Base-by-base conservation (phyloP, 2,888 invertebrate genomes). In the Halictus ligatus region DNA sequence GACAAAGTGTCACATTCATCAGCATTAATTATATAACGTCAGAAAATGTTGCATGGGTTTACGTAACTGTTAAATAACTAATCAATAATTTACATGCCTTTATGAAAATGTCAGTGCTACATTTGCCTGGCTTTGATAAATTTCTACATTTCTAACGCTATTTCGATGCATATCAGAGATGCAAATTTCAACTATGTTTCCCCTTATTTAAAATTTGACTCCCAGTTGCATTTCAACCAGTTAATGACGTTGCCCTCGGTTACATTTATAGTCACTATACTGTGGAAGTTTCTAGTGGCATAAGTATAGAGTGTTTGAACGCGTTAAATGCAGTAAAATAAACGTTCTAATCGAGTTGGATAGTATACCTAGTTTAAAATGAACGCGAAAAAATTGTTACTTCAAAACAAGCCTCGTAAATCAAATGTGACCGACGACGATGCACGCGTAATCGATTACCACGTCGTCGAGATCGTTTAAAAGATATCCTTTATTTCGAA, bases 51-150 rank as follows among this genome's bases (percentile, higher is more conserved):
- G 40, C 40, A n/a, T 29, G 35, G 67, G 25, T 80, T 83, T 83
- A 81, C 80, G 83, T 82, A 88, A 88, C 67, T 58, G 60, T 89
- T 85, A 77, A 78, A 80, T 69, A 89, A 86, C 79, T 64, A 75
- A 75, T 77, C 77, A 79, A 86, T 87, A 77, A 81, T 74, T 40
- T n/a, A 71, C 43, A 69, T 69, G 18, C 64, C 64, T 64, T 64
- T 64, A 18, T 64, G 64, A 64, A 64, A 64, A 29, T 64, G 29
- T 64, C 15, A 64, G 64, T 29, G 18, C 18, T 35, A 29, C 3
- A 64, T 29, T 64, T 64, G 29, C 35, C 64, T 35, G 64, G 29
- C 18, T 64, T 64, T 64, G 35, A 64, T 25, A 29, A 29, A 29
- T 64, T 64, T 18, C 64, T 64, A 18, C 64, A 64, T 64, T 64